Evolutionary conservation across 2,888 invertebrate species (phyloP).

Genomic region (Pyrrhosoma nymphula): DNA sequence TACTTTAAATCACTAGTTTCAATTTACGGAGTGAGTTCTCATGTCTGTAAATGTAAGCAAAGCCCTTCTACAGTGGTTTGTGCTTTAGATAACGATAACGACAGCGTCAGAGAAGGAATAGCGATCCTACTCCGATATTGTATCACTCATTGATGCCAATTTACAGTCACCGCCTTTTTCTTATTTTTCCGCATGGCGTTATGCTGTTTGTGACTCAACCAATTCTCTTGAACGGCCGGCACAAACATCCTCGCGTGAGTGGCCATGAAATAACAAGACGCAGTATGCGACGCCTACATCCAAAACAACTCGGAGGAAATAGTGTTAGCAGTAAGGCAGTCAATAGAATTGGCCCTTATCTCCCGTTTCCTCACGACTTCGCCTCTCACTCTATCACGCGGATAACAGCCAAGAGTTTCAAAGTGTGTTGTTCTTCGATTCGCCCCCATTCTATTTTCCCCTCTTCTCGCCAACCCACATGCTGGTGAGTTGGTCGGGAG

Average conservation of each 20-base stretch:
- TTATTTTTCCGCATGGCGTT: neutral
- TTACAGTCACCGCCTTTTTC: neutral
- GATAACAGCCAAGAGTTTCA: neutral
- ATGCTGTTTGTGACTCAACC: neutral
- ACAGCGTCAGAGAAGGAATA: too few relatives aligned
- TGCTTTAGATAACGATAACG: too few relatives aligned
- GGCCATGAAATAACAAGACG: neutral
- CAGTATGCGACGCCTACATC: neutral
- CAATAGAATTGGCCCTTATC: neutral
- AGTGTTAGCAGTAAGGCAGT: neutral
- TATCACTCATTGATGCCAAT: neutral
- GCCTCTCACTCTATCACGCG: neutral
- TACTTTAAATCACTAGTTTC: too few relatives aligned
- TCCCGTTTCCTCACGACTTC: neutral
- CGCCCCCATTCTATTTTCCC: neutral
- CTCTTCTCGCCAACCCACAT: neutral
- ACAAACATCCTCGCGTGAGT: neutral
- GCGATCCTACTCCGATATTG: too few relatives aligned
- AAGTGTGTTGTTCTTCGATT: neutral
- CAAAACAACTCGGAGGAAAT: neutral
- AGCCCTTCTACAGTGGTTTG: too few relatives aligned
- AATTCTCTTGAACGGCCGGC: neutral
- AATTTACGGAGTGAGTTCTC: too few relatives aligned
- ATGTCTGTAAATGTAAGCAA: too few relatives aligned
- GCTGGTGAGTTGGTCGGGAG: neutral